Conservation (phyloP, 1,140 invertebrate genomes). For the Brachionus rubens region DNA sequence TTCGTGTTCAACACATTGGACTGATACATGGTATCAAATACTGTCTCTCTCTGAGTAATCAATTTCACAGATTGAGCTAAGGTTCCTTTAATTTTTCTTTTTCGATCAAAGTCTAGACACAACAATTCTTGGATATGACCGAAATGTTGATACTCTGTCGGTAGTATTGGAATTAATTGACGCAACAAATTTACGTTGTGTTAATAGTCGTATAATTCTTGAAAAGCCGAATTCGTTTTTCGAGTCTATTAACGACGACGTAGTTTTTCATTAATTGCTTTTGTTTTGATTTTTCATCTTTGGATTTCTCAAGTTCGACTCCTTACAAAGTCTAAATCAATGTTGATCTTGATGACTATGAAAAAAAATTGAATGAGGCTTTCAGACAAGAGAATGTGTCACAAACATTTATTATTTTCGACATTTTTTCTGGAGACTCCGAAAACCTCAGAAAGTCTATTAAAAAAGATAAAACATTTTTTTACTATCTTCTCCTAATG, state of each 20-base stretch:
- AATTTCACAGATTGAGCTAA: neutral
- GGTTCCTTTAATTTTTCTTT: neutral
- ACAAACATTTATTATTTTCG: too few relatives aligned
- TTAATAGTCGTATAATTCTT: conserved; percentile 57
- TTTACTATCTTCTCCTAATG: too few relatives aligned
- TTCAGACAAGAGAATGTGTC: too few relatives aligned
- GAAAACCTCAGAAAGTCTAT: too few relatives aligned
- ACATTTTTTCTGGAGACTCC: too few relatives aligned
- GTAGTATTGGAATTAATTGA: conserved; percentile 52
- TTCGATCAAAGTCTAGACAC: conserved; percentile 7
- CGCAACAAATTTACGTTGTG: too few relatives aligned
- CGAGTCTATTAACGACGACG: neutral
- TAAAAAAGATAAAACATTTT: too few relatives aligned
- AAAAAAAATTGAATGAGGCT: too few relatives aligned
- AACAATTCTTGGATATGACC: conserved; percentile 12
- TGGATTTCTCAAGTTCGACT: neutral
- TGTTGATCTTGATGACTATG: too few relatives aligned
- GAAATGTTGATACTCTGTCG: conserved; percentile 48
- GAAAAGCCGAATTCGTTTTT: conserved; percentile 17
- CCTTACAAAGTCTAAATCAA: neutral
- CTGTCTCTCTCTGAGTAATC: neutral
- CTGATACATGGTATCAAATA: conserved; percentile 48
- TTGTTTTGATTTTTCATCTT: neutral
- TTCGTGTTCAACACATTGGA: conserved; percentile 54
- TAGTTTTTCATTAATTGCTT: neutral